Conservation (phyloP, 2,797 vertebrate genomes). For the Allochrocebus solatus region DNA sequence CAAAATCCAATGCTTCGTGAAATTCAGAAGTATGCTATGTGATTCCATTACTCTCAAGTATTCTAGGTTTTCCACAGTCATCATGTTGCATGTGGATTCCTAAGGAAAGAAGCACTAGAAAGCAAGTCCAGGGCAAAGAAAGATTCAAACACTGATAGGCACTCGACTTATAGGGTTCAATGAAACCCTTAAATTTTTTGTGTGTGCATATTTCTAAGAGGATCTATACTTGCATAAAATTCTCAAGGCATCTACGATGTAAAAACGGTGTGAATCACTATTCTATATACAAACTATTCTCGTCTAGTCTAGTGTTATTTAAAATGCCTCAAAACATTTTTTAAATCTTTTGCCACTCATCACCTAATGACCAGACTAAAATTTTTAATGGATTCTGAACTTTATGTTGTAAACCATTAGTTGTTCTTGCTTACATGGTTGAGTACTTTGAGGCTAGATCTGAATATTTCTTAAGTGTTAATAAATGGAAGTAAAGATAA, state of each 20-base stretch:
- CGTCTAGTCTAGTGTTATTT: neutral
- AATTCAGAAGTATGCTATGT: neutral
- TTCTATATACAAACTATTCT: neutral
- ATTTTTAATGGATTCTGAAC: constrained; percentile 24
- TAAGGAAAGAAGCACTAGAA: neutral
- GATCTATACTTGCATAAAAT: neutral
- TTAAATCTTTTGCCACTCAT: neutral
- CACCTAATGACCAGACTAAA: neutral
- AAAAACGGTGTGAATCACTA: neutral
- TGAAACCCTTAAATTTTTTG: neutral
- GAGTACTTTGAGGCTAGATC: neutral
- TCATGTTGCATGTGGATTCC: neutral
- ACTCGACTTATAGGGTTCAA: neutral
- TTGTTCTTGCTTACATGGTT: neutral
- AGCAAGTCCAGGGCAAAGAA: neutral
- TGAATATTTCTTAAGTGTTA: neutral
- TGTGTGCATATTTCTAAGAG: neutral
- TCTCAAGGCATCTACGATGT: neutral
- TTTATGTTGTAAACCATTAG: neutral
- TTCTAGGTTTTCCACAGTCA: neutral
- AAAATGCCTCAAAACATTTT: neutral
- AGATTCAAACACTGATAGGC: neutral
- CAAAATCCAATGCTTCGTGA: neutral
- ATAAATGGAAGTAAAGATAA: neutral
- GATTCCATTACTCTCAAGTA: neutral